These are phyloP conservation scores for Nymphalis urticae DNA, from an alignment of 2,888 invertebrate species.

Conservation along the genomic window DNA sequence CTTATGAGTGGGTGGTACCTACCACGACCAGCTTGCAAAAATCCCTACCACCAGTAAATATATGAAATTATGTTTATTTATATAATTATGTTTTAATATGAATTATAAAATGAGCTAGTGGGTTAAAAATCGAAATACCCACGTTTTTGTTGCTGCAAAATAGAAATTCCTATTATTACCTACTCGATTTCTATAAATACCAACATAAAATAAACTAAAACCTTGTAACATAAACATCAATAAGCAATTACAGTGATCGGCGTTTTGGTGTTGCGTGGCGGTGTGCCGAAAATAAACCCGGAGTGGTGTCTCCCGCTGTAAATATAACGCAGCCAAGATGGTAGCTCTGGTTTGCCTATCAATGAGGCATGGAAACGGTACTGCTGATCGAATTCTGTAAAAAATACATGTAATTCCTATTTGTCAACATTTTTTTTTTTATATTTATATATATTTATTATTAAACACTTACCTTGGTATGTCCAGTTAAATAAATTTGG, in stretches of 20 bases:
- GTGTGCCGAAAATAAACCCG: constrained; percentile 93
- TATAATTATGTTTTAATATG: no score
- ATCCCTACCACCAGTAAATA: no score
- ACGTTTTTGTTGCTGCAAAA: no score
- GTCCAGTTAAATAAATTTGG: constrained; percentile 92
- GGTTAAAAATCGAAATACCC: no score
- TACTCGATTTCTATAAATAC: background rate
- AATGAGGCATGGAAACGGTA: constrained; percentile 89
- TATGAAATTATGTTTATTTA: no score
- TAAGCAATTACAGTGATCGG: constrained; percentile 58
- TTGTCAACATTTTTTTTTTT: background rate
- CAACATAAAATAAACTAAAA: background rate
- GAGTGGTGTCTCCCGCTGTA: constrained; percentile 89
- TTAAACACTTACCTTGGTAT: constrained; percentile 78
- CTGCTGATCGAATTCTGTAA: constrained; percentile 81
- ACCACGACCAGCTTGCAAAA: no score
- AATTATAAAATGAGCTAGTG: no score
- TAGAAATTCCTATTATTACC: no score
- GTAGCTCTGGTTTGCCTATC: constrained; percentile 90
- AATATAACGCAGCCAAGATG: constrained; percentile 92
- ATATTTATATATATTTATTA: background rate
- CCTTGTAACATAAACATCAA: background rate
- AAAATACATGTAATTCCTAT: background rate
- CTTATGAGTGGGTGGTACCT: no score
- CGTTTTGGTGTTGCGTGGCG: constrained; percentile 81